phyloP scores from a whole-genome alignment of 2,888 invertebrate species.

The Lucinisca nassula region DNA sequence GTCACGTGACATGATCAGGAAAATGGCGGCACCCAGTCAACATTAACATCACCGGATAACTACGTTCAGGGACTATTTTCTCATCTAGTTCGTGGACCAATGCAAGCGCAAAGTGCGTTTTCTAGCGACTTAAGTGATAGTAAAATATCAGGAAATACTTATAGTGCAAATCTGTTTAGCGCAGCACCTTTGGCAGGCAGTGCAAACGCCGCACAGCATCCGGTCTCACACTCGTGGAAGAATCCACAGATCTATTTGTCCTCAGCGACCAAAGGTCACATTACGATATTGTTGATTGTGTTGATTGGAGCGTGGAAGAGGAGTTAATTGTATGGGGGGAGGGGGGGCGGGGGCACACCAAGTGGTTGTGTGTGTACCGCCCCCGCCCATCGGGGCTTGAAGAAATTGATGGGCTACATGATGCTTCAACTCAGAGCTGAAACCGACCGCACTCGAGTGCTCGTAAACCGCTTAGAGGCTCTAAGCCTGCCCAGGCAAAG shows the following conservation, averaged over 20 bases:
- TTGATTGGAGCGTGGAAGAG: not conserved
- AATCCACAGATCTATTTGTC: not conserved
- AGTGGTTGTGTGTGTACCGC: too few relatives aligned
- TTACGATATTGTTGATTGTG: not conserved
- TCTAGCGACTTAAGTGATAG: not conserved
- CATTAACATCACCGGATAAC: not conserved
- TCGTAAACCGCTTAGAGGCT: not conserved
- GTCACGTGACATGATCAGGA: not conserved
- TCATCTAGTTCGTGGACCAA: not conserved
- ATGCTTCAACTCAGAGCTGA: not conserved
- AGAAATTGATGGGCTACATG: too few relatives aligned
- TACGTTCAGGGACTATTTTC: not conserved
- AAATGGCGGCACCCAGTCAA: not conserved
- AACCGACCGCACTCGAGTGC: not conserved
- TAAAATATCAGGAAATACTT: not conserved
- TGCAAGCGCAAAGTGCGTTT: not conserved
- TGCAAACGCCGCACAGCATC: not conserved
- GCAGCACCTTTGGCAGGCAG: not conserved
- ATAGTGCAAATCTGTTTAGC: not conserved
- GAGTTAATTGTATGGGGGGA: not conserved
- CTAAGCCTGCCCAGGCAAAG: not conserved
- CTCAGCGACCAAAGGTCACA: not conserved
- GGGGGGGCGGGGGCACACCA: not conserved
- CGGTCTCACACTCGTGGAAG: not conserved
- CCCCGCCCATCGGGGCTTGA: too few relatives aligned